Conservation (phyloP, 2,888 invertebrate genomes). For the Temnothorax unifasciatus region DNA sequence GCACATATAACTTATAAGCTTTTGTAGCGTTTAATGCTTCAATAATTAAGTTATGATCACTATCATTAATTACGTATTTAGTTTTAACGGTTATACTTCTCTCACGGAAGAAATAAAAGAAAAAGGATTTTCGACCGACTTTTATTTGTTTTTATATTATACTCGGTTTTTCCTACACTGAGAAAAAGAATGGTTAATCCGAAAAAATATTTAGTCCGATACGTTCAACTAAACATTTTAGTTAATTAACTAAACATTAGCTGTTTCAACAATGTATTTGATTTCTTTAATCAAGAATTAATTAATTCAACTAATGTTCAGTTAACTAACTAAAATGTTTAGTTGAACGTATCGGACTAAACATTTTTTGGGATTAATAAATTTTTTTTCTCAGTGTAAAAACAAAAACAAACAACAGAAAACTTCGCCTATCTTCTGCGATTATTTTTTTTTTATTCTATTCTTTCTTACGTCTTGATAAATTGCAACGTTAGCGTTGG, state of each 20-base stretch:
- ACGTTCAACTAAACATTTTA: no score
- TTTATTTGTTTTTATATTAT: neutral
- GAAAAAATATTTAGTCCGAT: no score
- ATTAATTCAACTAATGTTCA: no score
- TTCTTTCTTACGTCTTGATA: neutral
- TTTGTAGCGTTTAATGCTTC: neutral
- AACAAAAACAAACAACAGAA: neutral
- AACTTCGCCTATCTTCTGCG: neutral
- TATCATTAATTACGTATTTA: neutral
- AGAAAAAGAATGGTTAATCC: no score
- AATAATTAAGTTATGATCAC: neutral
- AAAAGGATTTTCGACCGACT: neutral
- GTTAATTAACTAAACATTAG: no score
- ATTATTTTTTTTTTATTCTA: neutral
- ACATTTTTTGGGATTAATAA: no score
- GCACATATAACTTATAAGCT: no score
- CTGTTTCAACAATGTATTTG: no score
- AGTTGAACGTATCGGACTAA: no score
- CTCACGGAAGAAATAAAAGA: neutral
- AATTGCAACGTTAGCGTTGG: constrained; percentile 20
- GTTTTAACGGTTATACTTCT: neutral
- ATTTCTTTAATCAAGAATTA: no score
- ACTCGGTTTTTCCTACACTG: neutral
- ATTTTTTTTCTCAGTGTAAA: no score
- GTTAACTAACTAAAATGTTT: no score